Evolutionary conservation across 2,888 invertebrate genomes (phyloP), one percentile per base, ranked within the genome.

Genomic region (Lasioglossum vierecki): DNA sequence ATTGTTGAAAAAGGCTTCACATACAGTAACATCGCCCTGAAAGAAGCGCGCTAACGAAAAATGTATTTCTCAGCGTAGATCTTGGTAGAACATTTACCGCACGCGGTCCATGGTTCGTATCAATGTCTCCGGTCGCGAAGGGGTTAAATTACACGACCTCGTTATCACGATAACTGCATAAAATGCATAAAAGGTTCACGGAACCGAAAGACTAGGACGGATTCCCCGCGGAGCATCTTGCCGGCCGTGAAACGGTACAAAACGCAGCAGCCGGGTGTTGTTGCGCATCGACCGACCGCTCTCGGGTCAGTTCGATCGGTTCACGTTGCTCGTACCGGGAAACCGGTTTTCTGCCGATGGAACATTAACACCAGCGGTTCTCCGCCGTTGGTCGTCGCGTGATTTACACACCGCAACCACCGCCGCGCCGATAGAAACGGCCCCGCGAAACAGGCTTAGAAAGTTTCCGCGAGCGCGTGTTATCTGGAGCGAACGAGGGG

Each of bases 221-320:
- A 66, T 78, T 80, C 60, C 35, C 35, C 39, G 76, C 74, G 46
- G 72, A 49, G 53, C 78, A 76, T 71, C 77, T 39, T 35, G 72
- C 49, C 71, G 82, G 82, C 82, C 70, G 76, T 49, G 82, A 74
- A 88, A 89, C 89, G 90, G 89, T 85, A 89, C 83, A 85, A 85
- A 74, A 72, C 72, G 72, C 66, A 26, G 41, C 11, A n/a, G 53
- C 53, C 60, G 49, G 49, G 71, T 60, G 80, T 84, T 77, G 77
- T 75, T 83, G 87, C 79, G 80, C 88, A 85, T 86, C 80, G 82
- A 88, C 63, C 79, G 75, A 41, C 78, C 41, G 71, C 35, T 70
- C 76, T 77, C 30, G 88, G 90, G 85, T 90, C 91, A 87, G 88
- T 88, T 88, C 89, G 91, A 90, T 90, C 91, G 91, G 79, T 88